Evolutionary conservation across 2,797 vertebrate genomes (phyloP).

Genomic region (Parauchenoglanis punctatus): DNA sequence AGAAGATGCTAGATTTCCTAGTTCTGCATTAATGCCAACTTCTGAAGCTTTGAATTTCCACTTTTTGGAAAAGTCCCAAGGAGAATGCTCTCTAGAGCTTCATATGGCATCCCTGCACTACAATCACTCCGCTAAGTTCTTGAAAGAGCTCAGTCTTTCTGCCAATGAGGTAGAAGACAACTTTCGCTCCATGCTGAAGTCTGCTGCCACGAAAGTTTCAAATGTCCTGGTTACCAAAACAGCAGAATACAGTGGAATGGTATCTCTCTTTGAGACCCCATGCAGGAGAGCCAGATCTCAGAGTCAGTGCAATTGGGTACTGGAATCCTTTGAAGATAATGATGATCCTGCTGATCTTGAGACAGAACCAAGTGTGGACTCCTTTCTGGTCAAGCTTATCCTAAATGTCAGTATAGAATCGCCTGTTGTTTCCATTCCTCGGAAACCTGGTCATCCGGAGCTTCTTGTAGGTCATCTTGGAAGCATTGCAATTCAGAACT

Average conservation of each 20-base stretch:
- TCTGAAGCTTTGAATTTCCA: constrained; percentile 89
- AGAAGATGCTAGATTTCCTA: constrained; percentile 68
- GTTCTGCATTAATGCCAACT: constrained; percentile 59
- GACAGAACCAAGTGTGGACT: constrained; percentile 68
- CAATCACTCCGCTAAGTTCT: constrained; percentile 94
- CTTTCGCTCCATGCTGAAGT: constrained; percentile 92
- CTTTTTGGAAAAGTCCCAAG: constrained; percentile 84
- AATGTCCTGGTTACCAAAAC: constrained; percentile 93
- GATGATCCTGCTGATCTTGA: constrained; percentile 66
- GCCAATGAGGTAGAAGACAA: constrained; percentile 96
- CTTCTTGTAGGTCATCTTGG: constrained; percentile 93
- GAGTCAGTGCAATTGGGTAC: constrained; percentile 71
- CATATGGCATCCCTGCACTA: constrained; percentile 97
- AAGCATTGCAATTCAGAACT: constrained; percentile 93
- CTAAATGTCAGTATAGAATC: constrained; percentile 94
- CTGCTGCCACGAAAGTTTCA: constrained; percentile 90
- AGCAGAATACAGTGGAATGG: constrained; percentile 95
- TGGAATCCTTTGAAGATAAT: constrained; percentile 76
- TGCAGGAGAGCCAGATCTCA: constrained; percentile 74
- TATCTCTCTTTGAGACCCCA: constrained; percentile 90
- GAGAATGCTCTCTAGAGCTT: constrained; percentile 87
- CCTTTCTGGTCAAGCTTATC: constrained; percentile 87
- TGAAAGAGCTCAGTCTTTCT: constrained; percentile 91
- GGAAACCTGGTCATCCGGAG: constrained; percentile 90
- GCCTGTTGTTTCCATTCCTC: constrained; percentile 91